Evolutionary conservation across 1,140 invertebrate genomes (phyloP).

Genomic region (Globodera ellingtonae): DNA sequence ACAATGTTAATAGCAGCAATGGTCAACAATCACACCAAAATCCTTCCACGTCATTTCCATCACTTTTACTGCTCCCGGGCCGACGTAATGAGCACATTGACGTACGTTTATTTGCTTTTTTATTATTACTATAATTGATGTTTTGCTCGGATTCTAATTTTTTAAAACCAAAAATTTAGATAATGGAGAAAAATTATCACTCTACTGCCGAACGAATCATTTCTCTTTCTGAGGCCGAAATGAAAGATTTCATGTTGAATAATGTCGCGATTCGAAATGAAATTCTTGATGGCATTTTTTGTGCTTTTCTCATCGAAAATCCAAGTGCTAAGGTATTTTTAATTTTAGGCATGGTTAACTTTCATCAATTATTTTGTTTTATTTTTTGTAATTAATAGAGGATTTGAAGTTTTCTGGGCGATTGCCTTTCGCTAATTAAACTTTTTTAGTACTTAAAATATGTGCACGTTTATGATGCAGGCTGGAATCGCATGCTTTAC

Average conservation of each 20-base stretch:
- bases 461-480: slow-evolving; percentile 14
- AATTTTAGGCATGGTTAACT: slow-evolving; percentile 21
- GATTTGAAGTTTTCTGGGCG: too few relatives aligned
- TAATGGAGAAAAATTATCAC: background rate
- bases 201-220: background rate
- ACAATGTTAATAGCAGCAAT: background rate
- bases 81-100: background rate
- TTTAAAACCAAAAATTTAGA: background rate
- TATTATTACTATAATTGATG: too few relatives aligned
- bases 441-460: background rate
- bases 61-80: background rate
- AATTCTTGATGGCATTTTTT: background rate
- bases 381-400: too few relatives aligned
- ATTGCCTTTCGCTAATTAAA: too few relatives aligned
- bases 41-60: background rate
- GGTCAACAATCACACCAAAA: background rate
- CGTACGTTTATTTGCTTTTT: background rate
- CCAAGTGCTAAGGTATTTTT: background rate
- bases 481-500: slow-evolving; percentile 33
- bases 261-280: background rate
- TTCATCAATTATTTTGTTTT: too few relatives aligned
- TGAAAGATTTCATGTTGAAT: background rate
- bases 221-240: background rate
- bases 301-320: slow-evolving; percentile 1
- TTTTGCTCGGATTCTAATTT: too few relatives aligned